Evolutionary conservation across 2,797 vertebrate genomes (phyloP).

Genomic region (Aselliscus stoliczkanus): DNA sequence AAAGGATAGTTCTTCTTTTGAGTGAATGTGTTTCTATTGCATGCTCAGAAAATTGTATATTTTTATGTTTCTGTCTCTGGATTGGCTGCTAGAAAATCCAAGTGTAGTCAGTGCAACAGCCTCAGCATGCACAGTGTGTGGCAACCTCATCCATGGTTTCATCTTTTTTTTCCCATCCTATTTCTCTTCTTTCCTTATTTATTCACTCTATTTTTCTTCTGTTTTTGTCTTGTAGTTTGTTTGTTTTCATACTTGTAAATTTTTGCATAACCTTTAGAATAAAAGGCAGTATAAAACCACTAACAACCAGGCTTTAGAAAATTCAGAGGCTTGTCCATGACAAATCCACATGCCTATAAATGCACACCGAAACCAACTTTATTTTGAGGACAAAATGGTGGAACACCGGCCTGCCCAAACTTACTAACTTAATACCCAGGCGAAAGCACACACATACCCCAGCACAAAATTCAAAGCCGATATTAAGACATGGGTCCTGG

Average conservation of each 20-base stretch:
- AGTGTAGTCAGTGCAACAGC: neutral
- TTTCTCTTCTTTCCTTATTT: neutral
- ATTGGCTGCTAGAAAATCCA: neutral
- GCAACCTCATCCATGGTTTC: neutral
- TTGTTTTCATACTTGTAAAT: neutral
- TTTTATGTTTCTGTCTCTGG: neutral
- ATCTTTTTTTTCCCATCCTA: neutral
- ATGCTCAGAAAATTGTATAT: neutral
- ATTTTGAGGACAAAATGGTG: neutral
- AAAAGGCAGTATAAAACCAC: neutral
- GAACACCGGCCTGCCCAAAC: neutral
- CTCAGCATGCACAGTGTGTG: neutral
- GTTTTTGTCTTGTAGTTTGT: neutral
- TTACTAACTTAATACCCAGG: neutral
- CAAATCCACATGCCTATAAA: neutral
- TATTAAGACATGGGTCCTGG: neutral
- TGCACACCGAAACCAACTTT: neutral
- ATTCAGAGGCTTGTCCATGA: neutral
- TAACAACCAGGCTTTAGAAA: neutral
- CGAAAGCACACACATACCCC: neutral
- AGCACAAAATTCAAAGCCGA: neutral
- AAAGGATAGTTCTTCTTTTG: neutral
- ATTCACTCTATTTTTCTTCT: neutral
- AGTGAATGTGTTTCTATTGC: neutral
- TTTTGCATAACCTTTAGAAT: neutral